Evolutionary conservation across 1,140 invertebrate genomes (phyloP), one percentile per base, ranked within the genome.

Genomic region (Colletes gigas): DNA sequence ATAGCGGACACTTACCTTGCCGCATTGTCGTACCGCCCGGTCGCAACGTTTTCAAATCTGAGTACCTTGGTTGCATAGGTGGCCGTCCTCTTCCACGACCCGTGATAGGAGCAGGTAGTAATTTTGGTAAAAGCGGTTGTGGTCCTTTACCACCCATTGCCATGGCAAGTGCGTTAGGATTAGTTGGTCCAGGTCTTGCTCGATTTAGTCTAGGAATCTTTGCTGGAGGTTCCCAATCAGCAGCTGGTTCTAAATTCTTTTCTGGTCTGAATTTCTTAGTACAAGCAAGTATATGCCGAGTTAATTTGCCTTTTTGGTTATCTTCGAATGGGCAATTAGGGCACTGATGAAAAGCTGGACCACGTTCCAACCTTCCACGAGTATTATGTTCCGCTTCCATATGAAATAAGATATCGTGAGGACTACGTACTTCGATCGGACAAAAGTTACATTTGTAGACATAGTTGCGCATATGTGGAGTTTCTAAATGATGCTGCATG

Each of bases 251-350:
- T 81, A 98, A 88, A 91, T 98, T 98, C 47, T 95, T 93, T 74
- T 98, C 97, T 0, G 97, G 96, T 91, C 97, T 96, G 92, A 98
- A 99, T 91, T 98, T 98, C 92, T 98, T 98, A 19, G 95, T 94
- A 93, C 98, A 99, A 5, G 97, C 96, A n/a, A 97, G 94, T 79
- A 97, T 94, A 94, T 99, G 98, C 19, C 98, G 94, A 0, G 96
- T 97, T 69, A 99, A 93, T 93, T 98, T 98, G n/a, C 97, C 97
- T 92, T 98, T 99, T 75, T 97, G 97, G 90, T 98, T 98, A 88
- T 98, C 97, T 91, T 99, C 98, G 89, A 98, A 99, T 1, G 97
- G 96, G 94, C 98, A 99, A 89, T 98, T 97, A 0, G 97, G 96
- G 92, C 98, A 99, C 88, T 98, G 97, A 93, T 98, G 98, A 90